These are phyloP conservation scores for Sisor rabdophorus DNA, from an alignment of 2,113 vertebrate species.

Conservation along the genomic window DNA sequence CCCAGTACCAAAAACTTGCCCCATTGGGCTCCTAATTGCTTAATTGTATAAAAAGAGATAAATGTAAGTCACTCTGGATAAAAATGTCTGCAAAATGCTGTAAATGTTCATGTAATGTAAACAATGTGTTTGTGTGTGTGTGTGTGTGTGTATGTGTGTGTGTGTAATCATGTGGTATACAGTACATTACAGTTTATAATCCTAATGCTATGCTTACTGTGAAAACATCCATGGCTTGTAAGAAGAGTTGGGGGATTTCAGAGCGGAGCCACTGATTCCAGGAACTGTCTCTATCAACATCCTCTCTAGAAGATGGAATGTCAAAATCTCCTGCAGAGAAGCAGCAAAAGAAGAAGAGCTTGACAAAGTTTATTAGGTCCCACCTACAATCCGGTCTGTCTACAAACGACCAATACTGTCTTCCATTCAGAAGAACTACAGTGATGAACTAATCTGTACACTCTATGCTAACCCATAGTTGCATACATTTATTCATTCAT, in stretches of 20 bases:
- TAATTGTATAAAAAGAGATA: too few relatives aligned
- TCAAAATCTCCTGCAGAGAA: conserved; percentile 71
- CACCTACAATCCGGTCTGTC: background rate
- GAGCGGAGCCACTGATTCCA: conserved; percentile 80
- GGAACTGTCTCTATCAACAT: conserved; percentile 75
- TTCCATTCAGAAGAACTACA: background rate
- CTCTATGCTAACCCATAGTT: background rate
- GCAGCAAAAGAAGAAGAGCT: background rate
- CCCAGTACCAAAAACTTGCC: too few relatives aligned
- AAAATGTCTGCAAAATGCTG: too few relatives aligned
- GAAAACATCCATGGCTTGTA: conserved; percentile 72
- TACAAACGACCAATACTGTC: background rate
- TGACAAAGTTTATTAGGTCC: background rate
- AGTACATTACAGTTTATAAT: too few relatives aligned
- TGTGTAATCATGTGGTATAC: too few relatives aligned
- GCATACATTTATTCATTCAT: too few relatives aligned
- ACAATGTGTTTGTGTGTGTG: too few relatives aligned
- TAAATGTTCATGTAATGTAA: too few relatives aligned
- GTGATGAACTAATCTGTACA: background rate
- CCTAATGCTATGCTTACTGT: conserved; percentile 66
- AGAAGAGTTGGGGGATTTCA: conserved; percentile 71
- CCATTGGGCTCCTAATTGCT: too few relatives aligned
- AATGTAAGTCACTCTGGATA: too few relatives aligned
- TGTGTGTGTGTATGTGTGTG: too few relatives aligned
- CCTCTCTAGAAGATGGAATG: conserved; percentile 75